These are phyloP conservation scores for Cerastis leucographa DNA, from an alignment of 2,888 invertebrate genomes.

Conservation along the genomic window DNA sequence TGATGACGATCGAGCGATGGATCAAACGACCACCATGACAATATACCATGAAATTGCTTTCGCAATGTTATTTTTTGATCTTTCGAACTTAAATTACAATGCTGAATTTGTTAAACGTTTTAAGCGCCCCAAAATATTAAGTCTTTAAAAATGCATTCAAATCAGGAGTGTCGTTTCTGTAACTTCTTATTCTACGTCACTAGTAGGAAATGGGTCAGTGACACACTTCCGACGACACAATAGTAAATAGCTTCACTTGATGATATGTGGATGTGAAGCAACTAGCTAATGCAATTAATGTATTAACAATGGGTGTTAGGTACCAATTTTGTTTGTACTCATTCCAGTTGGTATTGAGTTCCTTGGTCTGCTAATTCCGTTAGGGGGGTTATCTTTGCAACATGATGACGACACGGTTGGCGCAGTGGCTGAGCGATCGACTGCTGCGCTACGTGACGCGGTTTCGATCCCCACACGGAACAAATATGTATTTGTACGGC, in stretches of 20 bases:
- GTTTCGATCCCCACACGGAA: no score
- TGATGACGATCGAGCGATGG: neutral
- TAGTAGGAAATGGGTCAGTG: conserved; percentile 50
- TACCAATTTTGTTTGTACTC: no score
- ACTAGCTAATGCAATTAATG: conserved; percentile 41
- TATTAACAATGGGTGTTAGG: conserved; percentile 30
- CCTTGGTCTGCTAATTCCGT: neutral
- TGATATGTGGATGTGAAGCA: conserved; percentile 42
- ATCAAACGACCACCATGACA: no score
- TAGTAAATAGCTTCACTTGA: conserved; percentile 53
- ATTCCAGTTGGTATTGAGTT: no score
- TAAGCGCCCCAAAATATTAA: neutral
- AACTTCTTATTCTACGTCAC: conserved; percentile 1
- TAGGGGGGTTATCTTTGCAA: neutral
- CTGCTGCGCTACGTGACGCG: no score
- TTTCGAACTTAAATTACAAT: neutral
- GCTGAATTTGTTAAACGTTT: neutral
- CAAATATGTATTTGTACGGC: no score
- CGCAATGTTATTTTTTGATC: neutral
- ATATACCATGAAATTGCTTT: neutral
- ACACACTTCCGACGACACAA: conserved; percentile 47
- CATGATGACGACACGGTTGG: neutral
- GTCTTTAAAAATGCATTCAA: neutral
- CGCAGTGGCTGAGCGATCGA: no score
- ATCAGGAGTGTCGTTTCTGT: conserved; percentile 2